Evolutionary conservation across 2,888 invertebrate genomes (phyloP), one percentile per base, ranked within the genome.

Genomic region (Pherbina coryleti): DNA sequence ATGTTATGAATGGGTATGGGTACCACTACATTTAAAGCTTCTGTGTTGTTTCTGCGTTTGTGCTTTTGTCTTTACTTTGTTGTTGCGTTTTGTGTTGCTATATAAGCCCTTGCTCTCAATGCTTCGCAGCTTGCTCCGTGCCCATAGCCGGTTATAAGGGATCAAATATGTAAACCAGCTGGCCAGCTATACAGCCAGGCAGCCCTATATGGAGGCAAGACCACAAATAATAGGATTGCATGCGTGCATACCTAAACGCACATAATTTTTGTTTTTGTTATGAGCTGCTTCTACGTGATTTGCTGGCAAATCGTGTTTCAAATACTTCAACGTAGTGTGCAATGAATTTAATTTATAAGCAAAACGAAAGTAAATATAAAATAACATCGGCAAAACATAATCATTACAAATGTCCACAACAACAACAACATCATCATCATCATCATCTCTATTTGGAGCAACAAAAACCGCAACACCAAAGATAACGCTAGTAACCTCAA

Each of bases 401-500:
- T 17, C 19, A 62, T 25, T 2, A 1, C 31, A 28, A 22, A 19
- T 19, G 19, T n/a, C 2, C 55, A 22, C 19, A 67, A 67, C 19
- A 44, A 49, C 19, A 67, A 22, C 31, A 66, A n/a, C 19, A 66
- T 8, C 22, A 9, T 28, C 14, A 60, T 28, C 11, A 60, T 0
- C 5, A 31, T 22, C 19, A 22, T 55, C 22, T 17, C 17, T 8
- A 44, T 60, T 22, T 2, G 4, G 4, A 60, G 9, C n/a, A 55
- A 69, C 14, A 55, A 73, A 55, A 67, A 72, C 14, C 64, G 57
- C 37, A 71, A 19, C 25, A 77, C 51, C 53, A 78, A 57, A 28
- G 62, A 72, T 60, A 25, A 4, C 57, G 25, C 22, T 25, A 60
- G 22, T 22, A 25, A 22, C 22, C 22, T 28, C 28, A 22, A 28